These are phyloP conservation scores for Esox niger DNA, from an alignment of 2,113 vertebrate genomes.

Conservation along the genomic window DNA sequence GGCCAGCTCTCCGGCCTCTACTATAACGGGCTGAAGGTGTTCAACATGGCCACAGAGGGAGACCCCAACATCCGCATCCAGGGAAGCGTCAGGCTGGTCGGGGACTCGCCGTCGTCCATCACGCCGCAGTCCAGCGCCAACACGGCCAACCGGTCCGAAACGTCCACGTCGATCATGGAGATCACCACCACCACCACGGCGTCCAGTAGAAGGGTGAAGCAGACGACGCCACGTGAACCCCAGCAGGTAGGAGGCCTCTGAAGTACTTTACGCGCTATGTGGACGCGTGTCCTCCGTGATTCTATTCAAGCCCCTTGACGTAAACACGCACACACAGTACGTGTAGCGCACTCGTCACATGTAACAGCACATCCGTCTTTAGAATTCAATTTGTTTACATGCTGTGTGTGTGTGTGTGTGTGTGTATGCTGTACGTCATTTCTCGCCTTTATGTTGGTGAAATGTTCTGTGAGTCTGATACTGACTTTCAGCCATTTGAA, in stretches of 20 bases:
- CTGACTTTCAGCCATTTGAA: too few species aligned
- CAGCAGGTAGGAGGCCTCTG: slow-evolving; percentile 78
- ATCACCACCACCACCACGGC: slow-evolving; percentile 95
- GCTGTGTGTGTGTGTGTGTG: too few species aligned
- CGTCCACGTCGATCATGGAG: slow-evolving; percentile 96
- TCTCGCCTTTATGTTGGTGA: too few species aligned
- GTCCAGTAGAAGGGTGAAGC: slow-evolving; percentile 86
- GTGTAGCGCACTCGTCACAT: too few species aligned
- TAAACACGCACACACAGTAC: too few species aligned
- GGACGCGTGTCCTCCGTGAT: too few species aligned
- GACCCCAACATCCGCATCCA: slow-evolving; percentile 94
- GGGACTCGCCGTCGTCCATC: slow-evolving; percentile 95
- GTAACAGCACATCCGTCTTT: too few species aligned
- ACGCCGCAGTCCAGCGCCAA: slow-evolving; percentile 92
- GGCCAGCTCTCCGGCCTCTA: slow-evolving; percentile 99
- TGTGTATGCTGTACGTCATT: too few species aligned
- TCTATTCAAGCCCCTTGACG: too few species aligned
- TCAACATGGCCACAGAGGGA: slow-evolving; percentile 98
- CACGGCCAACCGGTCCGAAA: slow-evolving; percentile 94
- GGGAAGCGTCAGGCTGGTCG: slow-evolving; percentile 96
- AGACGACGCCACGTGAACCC: slow-evolving; percentile 88
- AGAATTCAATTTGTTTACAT: too few species aligned
- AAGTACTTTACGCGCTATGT: too few species aligned
- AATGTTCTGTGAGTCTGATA: too few species aligned
- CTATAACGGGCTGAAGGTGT: slow-evolving; percentile 99